Conservation (phyloP, 2,888 invertebrate species). For the Polymixis flavicincta region DNA sequence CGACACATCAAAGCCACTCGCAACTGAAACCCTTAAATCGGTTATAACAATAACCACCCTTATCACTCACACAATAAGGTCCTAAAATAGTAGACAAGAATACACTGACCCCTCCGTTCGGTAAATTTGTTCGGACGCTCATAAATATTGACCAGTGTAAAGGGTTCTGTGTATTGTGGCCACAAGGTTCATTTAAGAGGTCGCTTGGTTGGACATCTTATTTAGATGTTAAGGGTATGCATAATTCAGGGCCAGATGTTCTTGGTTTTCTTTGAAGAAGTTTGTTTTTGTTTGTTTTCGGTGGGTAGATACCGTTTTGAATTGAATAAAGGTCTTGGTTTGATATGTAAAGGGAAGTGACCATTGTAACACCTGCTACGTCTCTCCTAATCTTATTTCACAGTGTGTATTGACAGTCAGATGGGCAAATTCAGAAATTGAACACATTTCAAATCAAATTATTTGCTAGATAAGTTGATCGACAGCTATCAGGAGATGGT, state of each 20-base stretch:
- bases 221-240: conserved; percentile 71
- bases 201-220: conserved; percentile 73
- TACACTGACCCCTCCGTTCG: conserved; percentile 60
- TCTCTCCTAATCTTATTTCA: not conserved
- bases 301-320: conserved; percentile 22
- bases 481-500: not conserved
- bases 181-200: conserved; percentile 79
- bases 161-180: conserved; percentile 76
- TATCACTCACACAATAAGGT: conserved; percentile 56
- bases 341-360: not conserved
- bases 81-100: conserved; percentile 15
- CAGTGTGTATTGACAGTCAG: no score
- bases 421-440: not conserved
- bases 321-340: conserved; percentile 32
- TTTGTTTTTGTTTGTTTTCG: conserved; percentile 53
- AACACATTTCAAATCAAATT: not conserved
- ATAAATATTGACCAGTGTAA: conserved; percentile 83
- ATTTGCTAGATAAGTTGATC: not conserved
- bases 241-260: conserved; percentile 76
- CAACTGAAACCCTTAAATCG: conserved; percentile 16
- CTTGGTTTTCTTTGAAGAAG: conserved; percentile 59
- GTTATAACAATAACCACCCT: conserved; percentile 42
- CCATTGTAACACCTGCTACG: not conserved
- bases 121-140: conserved; percentile 77
- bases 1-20: conserved; percentile 66